Conservation (phyloP, 2,113 vertebrate species). For the Apteryx owenii region DNA sequence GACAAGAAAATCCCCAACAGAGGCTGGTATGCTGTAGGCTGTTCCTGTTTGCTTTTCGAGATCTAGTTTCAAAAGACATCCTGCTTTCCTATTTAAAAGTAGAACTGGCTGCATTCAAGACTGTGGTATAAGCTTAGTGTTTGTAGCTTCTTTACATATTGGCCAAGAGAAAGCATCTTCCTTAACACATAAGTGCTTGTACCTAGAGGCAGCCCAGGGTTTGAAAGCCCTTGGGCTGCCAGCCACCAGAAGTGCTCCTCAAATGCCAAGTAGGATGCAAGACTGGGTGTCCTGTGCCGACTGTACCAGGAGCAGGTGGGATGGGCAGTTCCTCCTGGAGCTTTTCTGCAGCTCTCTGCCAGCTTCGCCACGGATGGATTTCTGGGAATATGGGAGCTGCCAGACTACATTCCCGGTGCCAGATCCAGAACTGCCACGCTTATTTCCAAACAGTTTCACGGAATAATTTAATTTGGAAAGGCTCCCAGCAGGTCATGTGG, state of each 20-base stretch:
- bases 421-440: background rate
- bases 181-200: accelerated
- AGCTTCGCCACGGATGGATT: background rate
- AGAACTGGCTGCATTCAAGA: background rate
- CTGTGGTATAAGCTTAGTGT: background rate
- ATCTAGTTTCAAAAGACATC: background rate
- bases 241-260: background rate
- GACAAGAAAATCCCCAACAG: background rate
- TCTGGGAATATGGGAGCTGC: background rate
- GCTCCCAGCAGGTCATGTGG: conserved; percentile 14
- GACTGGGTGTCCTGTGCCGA: background rate
- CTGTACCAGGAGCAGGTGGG: background rate
- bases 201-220: background rate
- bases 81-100: background rate
- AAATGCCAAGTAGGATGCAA: background rate
- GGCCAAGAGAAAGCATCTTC: background rate
- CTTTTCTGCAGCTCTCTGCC: background rate
- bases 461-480: conserved; percentile 52
- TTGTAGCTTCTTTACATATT: background rate
- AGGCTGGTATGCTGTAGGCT: background rate
- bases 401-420: background rate
- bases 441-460: conserved; percentile 48
- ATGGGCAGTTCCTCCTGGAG: background rate
- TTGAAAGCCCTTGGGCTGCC: background rate
- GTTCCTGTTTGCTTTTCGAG: background rate